These are phyloP conservation scores for Drosophila parabipectinata DNA, from an alignment of 1,140 invertebrate species.

Conservation along the genomic window DNA sequence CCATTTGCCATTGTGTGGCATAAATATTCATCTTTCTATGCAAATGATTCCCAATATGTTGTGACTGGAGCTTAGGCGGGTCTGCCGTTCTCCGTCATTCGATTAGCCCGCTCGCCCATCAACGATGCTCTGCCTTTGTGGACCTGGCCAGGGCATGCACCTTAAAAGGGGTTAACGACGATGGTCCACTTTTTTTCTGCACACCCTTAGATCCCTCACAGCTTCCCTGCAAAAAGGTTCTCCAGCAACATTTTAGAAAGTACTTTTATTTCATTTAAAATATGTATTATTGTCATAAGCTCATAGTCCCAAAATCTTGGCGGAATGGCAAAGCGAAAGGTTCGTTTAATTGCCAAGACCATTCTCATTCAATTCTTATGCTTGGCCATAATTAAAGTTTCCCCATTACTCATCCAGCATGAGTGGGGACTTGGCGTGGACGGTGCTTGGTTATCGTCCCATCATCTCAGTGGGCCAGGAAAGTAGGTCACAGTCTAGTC, in stretches of 20 bases:
- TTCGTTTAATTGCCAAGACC: conserved; percentile 15
- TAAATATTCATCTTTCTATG: conserved; percentile 52
- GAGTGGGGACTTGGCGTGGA: conserved; percentile 12
- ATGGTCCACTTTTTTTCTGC: conserved; percentile 1
- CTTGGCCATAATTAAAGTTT: conserved; percentile 50
- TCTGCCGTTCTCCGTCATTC: conserved; percentile 26
- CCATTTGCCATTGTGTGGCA: conserved; percentile 30
- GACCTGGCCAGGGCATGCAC: conserved; percentile 29
- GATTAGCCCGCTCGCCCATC: conserved; percentile 26
- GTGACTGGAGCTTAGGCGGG: conserved; percentile 32
- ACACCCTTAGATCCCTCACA: too few species aligned
- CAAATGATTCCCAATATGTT: conserved; percentile 36
- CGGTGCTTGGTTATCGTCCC: conserved; percentile 10
- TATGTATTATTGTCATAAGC: not conserved
- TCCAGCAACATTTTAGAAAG: not conserved
- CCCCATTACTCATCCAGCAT: conserved; percentile 38
- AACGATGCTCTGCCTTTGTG: not conserved
- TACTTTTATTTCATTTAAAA: too few species aligned
- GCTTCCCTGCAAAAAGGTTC: not conserved
- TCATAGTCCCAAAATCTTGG: conserved; percentile 3
- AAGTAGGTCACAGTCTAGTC: conserved; percentile 66
- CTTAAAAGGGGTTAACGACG: conserved; percentile 58
- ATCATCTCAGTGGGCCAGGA: conserved; percentile 29
- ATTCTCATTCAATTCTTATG: conserved; percentile 35
- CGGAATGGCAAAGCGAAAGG: conserved; percentile 22